Evolutionary conservation across 2,113 vertebrate genomes (phyloP), one percentile per base, ranked within the genome.

Genomic region (Peromyscus leucopus): DNA sequence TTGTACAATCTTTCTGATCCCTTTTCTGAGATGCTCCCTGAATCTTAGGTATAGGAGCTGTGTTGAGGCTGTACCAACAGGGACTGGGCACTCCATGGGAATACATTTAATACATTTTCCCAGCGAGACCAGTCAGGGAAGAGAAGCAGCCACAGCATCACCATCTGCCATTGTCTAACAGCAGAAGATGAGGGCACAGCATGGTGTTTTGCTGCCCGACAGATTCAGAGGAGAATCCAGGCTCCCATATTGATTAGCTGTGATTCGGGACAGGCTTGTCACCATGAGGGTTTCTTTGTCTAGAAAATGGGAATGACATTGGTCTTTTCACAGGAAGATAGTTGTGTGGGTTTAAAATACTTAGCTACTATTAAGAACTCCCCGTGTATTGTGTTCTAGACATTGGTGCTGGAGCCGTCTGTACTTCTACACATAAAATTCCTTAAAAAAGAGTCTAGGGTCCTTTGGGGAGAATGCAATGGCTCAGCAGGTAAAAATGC

Each of bases 81-180:
- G 48, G 16, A 7, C 51, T 82, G 51, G 51, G 12, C 79, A 82
- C 19, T 82, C 33, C 33, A 13, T 55, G 55, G 36, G 51, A 19
- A 1, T 2, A 3, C 57, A 12, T 67, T 2, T 42, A 42, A 42
- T 42, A 42, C 42, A 42, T 42, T 42, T 42, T 33, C 48, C 19
- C 46, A 0, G 1, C 0, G 13, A 92, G 24, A 19, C 61, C 13
- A 6, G 9, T 22, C 12, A 4, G 31, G 72, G 59, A 39, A 2
- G 7, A 0, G 1, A 39, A 85, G 65, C 28, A 36, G 71, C 26
- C n/a, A 33, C 13, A 1, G n/a, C 3, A 15, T 42, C 33, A 10
- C 0, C 12, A 10, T 36, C 89, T 1, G 13, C 31, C 17, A 0
- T 0, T 26, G 72, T 21, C 42, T 39, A 9, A 7, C 51, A 5